Base-by-base conservation (phyloP, 2,113 vertebrate genomes). In the Drymodes brunneopygia region DNA sequence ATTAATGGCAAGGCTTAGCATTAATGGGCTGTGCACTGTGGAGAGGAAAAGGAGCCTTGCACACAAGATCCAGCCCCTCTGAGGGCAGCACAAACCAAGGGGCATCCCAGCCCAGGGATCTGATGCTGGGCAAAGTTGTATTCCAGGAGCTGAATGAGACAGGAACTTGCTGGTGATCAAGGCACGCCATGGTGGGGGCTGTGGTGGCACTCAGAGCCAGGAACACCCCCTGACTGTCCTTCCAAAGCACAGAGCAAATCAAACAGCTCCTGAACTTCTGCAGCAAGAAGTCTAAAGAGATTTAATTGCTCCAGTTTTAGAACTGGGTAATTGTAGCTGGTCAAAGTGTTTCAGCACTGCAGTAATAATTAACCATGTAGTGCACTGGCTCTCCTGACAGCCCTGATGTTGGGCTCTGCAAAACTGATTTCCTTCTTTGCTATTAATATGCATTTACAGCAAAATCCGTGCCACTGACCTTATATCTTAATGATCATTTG, bases 321-420 rank as follows among this genome's bases (percentile, higher is more conserved):
- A 95, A 88, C 4, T 82, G 66, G 62, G 38, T 91, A 94, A 88
- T 82, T 91, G 75, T 33, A 82, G 42, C 38, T 38, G 79, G 90
- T 80, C 74, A 70, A 86, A 94, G 62, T 36, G 38, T 73, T 94
- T 90, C 0, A 11, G 50, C 40, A 73, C 47, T 54, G 71, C 81
- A 91, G 66, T 50, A 87, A 73, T 53, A 86, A 91, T 80, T 91
- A 95, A 91, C 95, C 74, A 36, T 83, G 35, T 73, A 92, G 73
- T 61, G 70, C 71, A 54, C 45, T 69, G 70, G 28, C 81, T 89
- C 56, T 95, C 44, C 77, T 75, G 62, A 57, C 42, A 85, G 66
- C 66, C 23, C 18, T 29, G 38, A 44, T 53, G 28, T 24, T 0
- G 0, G 61, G 25, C 48, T 79, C 66, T 71, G 70, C 69, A 92